Conservation (phyloP, 1,140 invertebrate genomes). For the Drosophila trapezifrons region DNA sequence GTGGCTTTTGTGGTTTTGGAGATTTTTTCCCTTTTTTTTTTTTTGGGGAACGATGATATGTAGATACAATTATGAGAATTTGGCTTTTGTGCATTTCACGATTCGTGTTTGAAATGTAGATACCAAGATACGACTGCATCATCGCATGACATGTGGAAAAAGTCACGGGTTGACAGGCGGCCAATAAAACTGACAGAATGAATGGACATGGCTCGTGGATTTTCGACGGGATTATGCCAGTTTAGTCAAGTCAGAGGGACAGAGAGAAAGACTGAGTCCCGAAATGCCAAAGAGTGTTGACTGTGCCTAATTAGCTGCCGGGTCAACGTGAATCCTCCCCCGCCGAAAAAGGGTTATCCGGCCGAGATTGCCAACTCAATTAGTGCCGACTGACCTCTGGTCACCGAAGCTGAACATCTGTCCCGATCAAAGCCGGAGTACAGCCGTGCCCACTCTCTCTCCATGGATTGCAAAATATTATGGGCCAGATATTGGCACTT, state of each 20-base stretch:
- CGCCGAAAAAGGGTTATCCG: slow-evolving; percentile 35
- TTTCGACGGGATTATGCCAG: slow-evolving; percentile 68
- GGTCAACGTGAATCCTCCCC: slow-evolving; percentile 31
- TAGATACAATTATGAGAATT: slow-evolving; percentile 52
- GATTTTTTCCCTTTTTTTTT: too few relatives aligned
- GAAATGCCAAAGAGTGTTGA: slow-evolving; percentile 49
- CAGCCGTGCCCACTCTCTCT: slow-evolving; percentile 1
- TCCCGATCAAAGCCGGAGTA: slow-evolving; percentile 6
- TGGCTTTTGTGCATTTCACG: slow-evolving; percentile 69
- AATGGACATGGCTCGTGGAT: slow-evolving; percentile 67
- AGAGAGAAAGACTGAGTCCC: slow-evolving; percentile 8
- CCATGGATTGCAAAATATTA: slow-evolving; percentile 40
- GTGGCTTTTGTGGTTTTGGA: slow-evolving; percentile 25
- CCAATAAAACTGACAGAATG: slow-evolving; percentile 82
- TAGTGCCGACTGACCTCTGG: slow-evolving; percentile 53
- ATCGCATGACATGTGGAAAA: slow-evolving; percentile 78
- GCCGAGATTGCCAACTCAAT: slow-evolving; percentile 50
- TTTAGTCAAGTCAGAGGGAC: slow-evolving; percentile 76
- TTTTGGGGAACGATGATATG: slow-evolving; percentile 38
- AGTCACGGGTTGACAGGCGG: slow-evolving; percentile 76
- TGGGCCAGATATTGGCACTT: slow-evolving; percentile 15
- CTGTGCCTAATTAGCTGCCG: slow-evolving; percentile 58
- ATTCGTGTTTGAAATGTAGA: slow-evolving; percentile 55
- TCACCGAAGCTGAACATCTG: slow-evolving; percentile 33
- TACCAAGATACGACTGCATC: slow-evolving; percentile 63